phyloP scores from a whole-genome alignment of 2,797 vertebrate genomes.

The Staurois parvus region DNA sequence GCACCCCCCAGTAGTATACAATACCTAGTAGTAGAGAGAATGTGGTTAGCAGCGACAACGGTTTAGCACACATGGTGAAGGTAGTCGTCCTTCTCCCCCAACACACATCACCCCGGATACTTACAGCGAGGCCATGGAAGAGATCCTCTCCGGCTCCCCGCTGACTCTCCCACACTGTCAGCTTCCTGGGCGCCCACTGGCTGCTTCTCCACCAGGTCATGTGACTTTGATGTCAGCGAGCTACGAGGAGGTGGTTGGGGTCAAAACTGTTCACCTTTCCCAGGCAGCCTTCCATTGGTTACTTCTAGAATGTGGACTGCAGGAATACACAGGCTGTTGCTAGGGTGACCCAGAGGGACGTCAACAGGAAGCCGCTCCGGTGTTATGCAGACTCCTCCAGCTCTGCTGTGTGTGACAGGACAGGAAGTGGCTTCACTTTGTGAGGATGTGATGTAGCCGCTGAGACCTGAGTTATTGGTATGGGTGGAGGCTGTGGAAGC shows the following conservation, averaged over 20 bases:
- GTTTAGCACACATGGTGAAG: too few relatives aligned
- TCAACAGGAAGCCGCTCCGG: slow-evolving; percentile 38
- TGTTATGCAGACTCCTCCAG: slow-evolving; percentile 38
- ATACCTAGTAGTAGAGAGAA: too few relatives aligned
- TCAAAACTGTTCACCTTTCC: slow-evolving; percentile 9
- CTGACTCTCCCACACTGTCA: slow-evolving; percentile 4
- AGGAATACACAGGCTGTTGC: background rate
- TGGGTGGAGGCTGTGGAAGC: too few relatives aligned
- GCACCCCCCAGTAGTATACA: too few relatives aligned
- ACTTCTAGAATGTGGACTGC: background rate
- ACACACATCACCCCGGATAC: too few relatives aligned
- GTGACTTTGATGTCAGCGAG: slow-evolving; percentile 47
- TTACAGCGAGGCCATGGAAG: background rate
- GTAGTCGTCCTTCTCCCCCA: too few relatives aligned
- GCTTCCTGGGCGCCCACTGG: slow-evolving; percentile 39
- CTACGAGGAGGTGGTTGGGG: slow-evolving; percentile 40
- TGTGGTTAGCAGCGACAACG: too few relatives aligned
- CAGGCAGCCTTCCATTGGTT: background rate
- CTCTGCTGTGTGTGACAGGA: slow-evolving; percentile 30
- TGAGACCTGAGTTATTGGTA: too few relatives aligned
- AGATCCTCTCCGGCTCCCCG: background rate
- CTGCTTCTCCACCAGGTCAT: slow-evolving; percentile 10
- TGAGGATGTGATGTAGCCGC: background rate
- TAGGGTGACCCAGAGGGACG: background rate
- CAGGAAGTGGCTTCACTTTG: background rate